Conservation (phyloP, 2,888 invertebrate genomes). For the Erebia ligea region DNA sequence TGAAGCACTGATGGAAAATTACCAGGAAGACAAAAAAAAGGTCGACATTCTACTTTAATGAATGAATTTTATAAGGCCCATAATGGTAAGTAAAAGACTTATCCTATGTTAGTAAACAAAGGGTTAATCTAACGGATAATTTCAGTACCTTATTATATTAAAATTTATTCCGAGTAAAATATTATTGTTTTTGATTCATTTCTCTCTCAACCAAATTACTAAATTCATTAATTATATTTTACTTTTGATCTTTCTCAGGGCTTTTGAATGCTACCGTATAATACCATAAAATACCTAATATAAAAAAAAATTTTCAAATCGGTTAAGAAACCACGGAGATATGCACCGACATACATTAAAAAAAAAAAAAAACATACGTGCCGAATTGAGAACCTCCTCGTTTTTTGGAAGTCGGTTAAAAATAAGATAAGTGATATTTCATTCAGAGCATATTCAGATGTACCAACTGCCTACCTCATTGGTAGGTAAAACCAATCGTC, state of each 20-base stretch:
- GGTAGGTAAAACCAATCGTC: too few species aligned
- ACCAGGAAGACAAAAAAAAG: neutral
- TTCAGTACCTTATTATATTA: neutral
- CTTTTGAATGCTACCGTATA: constrained; percentile 4
- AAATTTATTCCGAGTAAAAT: constrained; percentile 19
- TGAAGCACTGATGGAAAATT: neutral
- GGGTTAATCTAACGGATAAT: neutral
- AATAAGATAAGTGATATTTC: neutral
- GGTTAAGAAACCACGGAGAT: too few species aligned
- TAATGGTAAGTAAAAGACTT: too few species aligned
- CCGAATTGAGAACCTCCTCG: too few species aligned
- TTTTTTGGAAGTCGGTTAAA: too few species aligned
- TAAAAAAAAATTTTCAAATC: too few species aligned
- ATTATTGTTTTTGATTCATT: constrained; percentile 22
- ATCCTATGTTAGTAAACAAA: too few species aligned
- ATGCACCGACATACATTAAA: too few species aligned
- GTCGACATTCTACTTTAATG: neutral
- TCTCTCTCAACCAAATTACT: constrained; percentile 5
- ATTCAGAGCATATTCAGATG: neutral
- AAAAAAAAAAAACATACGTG: too few species aligned
- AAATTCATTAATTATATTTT: constrained; percentile 20
- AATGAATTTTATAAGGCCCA: too few species aligned
- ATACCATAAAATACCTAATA: constrained; percentile 2
- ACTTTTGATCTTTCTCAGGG: constrained; percentile 13
- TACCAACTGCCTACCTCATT: too few species aligned